phyloP scores from a whole-genome alignment of 2,888 invertebrate genomes.

The Spodoptera exigua region DNA sequence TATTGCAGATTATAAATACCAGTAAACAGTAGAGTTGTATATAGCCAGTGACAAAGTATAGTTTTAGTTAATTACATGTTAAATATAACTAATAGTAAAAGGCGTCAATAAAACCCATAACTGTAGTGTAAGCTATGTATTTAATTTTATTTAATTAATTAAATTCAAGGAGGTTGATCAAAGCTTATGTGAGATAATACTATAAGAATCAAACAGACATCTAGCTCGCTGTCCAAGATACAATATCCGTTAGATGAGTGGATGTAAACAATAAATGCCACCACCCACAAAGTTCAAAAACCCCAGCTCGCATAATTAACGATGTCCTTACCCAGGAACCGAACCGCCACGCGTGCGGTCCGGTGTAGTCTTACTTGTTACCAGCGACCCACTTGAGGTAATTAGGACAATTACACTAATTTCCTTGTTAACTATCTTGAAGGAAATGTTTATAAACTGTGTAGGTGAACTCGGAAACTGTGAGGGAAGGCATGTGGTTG shows the following conservation, averaged over 20 bases:
- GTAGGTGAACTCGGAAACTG: slow-evolving; percentile 18
- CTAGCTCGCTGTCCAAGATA: not conserved
- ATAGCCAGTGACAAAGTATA: too few species aligned
- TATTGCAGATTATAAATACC: too few species aligned
- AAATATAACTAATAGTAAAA: too few species aligned
- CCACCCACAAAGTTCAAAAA: slow-evolving; percentile 51
- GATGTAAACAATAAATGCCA: slow-evolving; percentile 13
- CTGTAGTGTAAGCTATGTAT: too few species aligned
- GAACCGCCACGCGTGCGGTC: slow-evolving; percentile 61
- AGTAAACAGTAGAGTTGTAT: too few species aligned
- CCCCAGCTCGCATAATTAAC: slow-evolving; percentile 44
- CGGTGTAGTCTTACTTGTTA: slow-evolving; percentile 55
- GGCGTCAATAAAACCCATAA: too few species aligned
- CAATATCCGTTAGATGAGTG: not conserved
- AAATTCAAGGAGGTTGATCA: too few species aligned
- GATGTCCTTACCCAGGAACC: slow-evolving; percentile 36
- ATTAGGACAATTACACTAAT: slow-evolving; percentile 60
- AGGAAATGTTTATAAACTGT: slow-evolving; percentile 54
- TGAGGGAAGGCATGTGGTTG: slow-evolving; percentile 11
- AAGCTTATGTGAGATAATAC: too few species aligned
- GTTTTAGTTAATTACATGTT: too few species aligned
- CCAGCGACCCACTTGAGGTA: slow-evolving; percentile 54
- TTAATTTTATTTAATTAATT: too few species aligned
- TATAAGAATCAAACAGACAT: too few species aligned
- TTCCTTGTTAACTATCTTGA: slow-evolving; percentile 56